Conservation (phyloP, 2,888 invertebrate genomes). For the Hyalella azteca region DNA sequence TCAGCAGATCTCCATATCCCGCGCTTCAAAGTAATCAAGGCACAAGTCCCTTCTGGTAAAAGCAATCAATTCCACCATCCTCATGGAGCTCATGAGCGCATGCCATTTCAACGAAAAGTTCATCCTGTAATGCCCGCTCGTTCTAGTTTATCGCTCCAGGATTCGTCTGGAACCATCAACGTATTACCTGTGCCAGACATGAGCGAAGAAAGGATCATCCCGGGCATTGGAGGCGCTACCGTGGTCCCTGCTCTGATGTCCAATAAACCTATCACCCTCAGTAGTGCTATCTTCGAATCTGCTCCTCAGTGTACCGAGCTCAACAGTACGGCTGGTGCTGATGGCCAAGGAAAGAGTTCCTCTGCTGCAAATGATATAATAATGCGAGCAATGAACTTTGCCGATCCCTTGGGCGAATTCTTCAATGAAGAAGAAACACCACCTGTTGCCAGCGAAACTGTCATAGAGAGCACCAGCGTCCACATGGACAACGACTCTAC, state of each 20-base stretch:
- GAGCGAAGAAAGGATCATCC: constrained; percentile 41
- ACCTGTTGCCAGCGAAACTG: constrained; percentile 13
- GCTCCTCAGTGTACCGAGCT: neutral
- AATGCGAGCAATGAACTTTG: neutral
- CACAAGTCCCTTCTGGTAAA: neutral
- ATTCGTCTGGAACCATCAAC: constrained; percentile 35
- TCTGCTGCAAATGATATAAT: neutral
- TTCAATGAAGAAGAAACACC: constrained; percentile 4
- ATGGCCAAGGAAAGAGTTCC: neutral
- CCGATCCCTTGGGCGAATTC: neutral
- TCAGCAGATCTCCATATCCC: neutral
- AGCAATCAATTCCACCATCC: neutral
- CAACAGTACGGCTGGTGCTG: neutral
- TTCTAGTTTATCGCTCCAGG: neutral
- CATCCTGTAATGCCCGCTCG: neutral
- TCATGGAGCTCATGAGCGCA: neutral
- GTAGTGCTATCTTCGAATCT: neutral
- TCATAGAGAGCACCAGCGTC: neutral
- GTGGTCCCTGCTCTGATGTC: constrained; percentile 47
- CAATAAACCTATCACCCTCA: constrained; percentile 1
- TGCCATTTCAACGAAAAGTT: too few relatives aligned
- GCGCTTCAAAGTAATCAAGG: constrained; percentile 24
- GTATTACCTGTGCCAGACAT: constrained; percentile 47
- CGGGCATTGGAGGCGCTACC: constrained; percentile 46
- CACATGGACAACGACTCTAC: neutral